Conservation (phyloP, 92 coral and sea anemone genomes). For the Galaxea fascicularis region DNA sequence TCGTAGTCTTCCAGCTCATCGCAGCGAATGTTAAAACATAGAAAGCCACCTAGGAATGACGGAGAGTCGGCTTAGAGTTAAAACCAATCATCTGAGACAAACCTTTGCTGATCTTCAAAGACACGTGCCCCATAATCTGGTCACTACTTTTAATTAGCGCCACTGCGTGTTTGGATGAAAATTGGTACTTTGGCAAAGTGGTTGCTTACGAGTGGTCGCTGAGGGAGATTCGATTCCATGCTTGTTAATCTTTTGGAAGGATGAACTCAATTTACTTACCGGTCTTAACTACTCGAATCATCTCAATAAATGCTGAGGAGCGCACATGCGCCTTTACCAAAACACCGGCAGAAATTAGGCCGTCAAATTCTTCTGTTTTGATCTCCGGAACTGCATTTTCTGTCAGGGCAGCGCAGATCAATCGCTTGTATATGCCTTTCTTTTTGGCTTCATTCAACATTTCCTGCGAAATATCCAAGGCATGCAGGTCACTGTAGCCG, state of each 20-base stretch:
- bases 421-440: slow-evolving; percentile 2
- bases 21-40: not conserved
- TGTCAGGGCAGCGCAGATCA: slow-evolving; percentile 5
- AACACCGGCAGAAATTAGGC: not conserved
- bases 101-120: too few species aligned
- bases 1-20: not conserved
- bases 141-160: too few species aligned
- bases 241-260: too few species aligned
- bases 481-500: slow-evolving; percentile 1
- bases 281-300: slow-evolving; percentile 3
- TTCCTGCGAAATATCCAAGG: slow-evolving; percentile 8
- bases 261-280: not conserved
- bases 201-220: too few species aligned
- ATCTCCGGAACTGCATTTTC: slow-evolving; percentile 3
- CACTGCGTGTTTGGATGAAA: too few species aligned
- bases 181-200: too few species aligned
- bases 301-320: slow-evolving; percentile 7
- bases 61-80: not conserved
- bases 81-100: too few species aligned
- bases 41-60: not conserved
- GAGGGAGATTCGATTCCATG: too few species aligned
- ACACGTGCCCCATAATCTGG: too few species aligned
- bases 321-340: slow-evolving; percentile 14
- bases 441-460: slow-evolving; percentile 14
- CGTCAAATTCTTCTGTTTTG: slow-evolving; percentile 6